Percentiles rank a stretch among this genome's conserved stretches.
Conservation (phyloP, 2,113 vertebrate genomes). For the Antechinus stuartii region DNA sequence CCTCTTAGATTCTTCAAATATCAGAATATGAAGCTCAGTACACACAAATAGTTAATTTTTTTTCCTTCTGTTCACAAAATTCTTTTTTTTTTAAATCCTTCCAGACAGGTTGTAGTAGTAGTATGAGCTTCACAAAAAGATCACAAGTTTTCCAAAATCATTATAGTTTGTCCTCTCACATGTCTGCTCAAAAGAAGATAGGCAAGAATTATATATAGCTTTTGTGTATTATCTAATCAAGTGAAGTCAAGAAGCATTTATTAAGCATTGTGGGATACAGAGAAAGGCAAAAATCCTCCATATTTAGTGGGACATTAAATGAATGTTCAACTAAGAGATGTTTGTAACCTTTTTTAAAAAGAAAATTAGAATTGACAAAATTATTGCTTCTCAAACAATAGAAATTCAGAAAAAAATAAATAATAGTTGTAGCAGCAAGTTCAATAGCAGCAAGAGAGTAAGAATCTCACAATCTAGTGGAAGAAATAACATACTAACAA, state of each 20-base stretch:
- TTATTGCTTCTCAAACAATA: too few species aligned
- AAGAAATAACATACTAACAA: neutral
- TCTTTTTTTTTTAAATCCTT: neutral
- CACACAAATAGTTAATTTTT: neutral
- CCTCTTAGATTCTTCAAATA: neutral
- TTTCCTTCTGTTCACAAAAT: neutral
- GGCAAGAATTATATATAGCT: neutral
- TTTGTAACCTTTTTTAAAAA: too few species aligned
- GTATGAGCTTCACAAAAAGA: neutral
- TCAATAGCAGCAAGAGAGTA: too few species aligned
- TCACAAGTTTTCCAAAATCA: neutral
- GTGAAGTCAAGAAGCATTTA: neutral
- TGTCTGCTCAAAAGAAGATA: neutral
- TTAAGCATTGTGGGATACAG: neutral
- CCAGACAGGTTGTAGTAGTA: neutral
- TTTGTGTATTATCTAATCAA: neutral
- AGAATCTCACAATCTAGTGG: neutral
- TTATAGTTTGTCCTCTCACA: neutral
- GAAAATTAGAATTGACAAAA: too few species aligned
- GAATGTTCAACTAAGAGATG: too few species aligned
- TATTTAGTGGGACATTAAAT: too few species aligned
- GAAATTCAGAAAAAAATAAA: too few species aligned
- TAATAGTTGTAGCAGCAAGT: too few species aligned
- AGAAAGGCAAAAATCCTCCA: neutral
- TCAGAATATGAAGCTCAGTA: neutral